A percentile compares a stretch with the other conserved stretches of the same genome.
phyloP scores from a whole-genome alignment of 2,888 invertebrate species.

The Ormyrus rosae region DNA sequence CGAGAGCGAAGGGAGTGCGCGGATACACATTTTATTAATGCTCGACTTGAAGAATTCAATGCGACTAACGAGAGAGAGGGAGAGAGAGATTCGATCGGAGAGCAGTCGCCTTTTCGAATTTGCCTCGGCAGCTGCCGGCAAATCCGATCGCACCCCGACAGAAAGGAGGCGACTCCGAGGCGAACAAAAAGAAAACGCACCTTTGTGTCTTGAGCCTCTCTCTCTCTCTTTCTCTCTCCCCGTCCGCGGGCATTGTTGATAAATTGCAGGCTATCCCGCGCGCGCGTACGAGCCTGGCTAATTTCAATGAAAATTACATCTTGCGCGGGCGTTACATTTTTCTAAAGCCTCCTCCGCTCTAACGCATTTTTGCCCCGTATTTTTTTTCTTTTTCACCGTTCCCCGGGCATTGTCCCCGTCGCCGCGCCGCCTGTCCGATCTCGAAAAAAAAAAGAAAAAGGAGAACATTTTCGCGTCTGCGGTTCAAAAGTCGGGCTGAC shows the following conservation, averaged over 20 bases:
- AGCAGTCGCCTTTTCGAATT: background rate
- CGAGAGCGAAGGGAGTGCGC: background rate
- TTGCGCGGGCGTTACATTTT: no score
- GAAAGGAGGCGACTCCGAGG: slow-evolving; percentile 13
- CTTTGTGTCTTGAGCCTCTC: background rate
- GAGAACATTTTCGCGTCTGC: no score
- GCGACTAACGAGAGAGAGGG: background rate
- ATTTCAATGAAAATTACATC: no score
- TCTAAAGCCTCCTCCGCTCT: no score
- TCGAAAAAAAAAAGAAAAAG: background rate
- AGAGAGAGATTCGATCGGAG: background rate
- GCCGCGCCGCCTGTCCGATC: no score
- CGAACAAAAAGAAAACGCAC: no score
- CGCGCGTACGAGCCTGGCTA: no score
- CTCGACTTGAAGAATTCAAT: slow-evolving; percentile 26
- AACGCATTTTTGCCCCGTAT: no score
- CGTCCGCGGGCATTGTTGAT: background rate
- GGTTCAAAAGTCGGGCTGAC: no score
- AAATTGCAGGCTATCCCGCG: no score
- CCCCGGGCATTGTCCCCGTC: no score
- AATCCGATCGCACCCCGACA: slow-evolving; percentile 40
- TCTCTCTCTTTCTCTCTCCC: background rate
- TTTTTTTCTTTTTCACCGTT: no score
- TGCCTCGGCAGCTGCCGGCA: slow-evolving; percentile 39
- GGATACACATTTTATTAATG: slow-evolving; percentile 17